phyloP scores from a whole-genome alignment of 1,140 invertebrate genomes.

The Saxidomus purpurata region DNA sequence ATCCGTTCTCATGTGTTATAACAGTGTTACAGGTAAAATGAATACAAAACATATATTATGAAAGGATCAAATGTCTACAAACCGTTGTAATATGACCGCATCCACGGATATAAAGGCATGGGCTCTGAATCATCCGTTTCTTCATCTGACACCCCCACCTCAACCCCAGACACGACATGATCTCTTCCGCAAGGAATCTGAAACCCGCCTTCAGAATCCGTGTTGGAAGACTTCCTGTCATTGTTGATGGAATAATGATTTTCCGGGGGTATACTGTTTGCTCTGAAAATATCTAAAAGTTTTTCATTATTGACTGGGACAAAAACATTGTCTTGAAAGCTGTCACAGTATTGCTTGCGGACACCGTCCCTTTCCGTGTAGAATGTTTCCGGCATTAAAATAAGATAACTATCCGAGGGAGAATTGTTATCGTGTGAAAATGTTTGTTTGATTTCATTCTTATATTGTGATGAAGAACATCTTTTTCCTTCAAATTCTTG shows the following conservation, averaged over 20 bases:
- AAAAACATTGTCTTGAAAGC: not conserved
- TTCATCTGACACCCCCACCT: not conserved
- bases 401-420: not conserved
- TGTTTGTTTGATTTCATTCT: not conserved
- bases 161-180: not conserved
- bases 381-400: slow-evolving; percentile 18
- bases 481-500: not conserved
- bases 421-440: not conserved
- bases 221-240: not conserved
- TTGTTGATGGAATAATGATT: not conserved
- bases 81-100: slow-evolving; percentile 11
- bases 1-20: no score
- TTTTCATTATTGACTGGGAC: not conserved
- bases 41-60: no score
- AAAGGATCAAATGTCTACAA: no score
- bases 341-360: not conserved
- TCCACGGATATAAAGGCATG: not conserved
- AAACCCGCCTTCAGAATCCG: not conserved
- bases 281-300: slow-evolving; percentile 7
- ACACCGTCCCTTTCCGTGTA: not conserved
- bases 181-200: not conserved
- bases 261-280: not conserved
- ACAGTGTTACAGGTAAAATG: no score
- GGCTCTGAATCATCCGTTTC: not conserved
- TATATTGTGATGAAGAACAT: not conserved